phyloP scores from a whole-genome alignment of 2,797 vertebrate genomes.

The Alexandromys oeconomus region DNA sequence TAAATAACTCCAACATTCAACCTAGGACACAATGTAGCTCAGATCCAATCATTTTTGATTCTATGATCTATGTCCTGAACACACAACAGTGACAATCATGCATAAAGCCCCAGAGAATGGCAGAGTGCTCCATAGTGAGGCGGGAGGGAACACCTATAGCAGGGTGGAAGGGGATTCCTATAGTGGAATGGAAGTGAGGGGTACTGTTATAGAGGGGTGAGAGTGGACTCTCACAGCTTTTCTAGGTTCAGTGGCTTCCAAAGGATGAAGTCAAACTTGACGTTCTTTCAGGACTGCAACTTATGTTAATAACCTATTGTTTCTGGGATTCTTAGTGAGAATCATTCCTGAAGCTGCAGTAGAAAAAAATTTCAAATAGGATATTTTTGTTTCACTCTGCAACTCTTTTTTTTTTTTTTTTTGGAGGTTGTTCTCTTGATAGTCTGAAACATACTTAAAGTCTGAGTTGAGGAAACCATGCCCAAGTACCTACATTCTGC shows the following conservation, averaged over 20 bases:
- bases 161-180: not conserved
- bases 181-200: too few species aligned
- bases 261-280: not conserved
- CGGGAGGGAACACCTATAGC: not conserved
- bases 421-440: fast-evolving
- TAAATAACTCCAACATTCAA: not conserved
- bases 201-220: not conserved
- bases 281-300: not conserved
- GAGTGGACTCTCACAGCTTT: too few species aligned
- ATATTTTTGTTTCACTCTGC: not conserved
- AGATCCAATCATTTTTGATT: not conserved
- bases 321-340: not conserved
- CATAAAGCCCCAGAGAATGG: not conserved
- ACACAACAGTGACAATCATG: too few species aligned
- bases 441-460: not conserved
- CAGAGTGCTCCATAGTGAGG: not conserved
- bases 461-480: too few species aligned
- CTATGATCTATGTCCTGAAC: not conserved
- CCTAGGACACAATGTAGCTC: not conserved
- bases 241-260: not conserved
- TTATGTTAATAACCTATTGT: not conserved
- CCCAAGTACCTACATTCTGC: not conserved
- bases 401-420: too few species aligned
- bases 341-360: not conserved
- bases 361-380: not conserved